Evolutionary conservation across 92 coral and sea anemone genomes (phyloP).

Genomic region (Palythoa grandiflora): DNA sequence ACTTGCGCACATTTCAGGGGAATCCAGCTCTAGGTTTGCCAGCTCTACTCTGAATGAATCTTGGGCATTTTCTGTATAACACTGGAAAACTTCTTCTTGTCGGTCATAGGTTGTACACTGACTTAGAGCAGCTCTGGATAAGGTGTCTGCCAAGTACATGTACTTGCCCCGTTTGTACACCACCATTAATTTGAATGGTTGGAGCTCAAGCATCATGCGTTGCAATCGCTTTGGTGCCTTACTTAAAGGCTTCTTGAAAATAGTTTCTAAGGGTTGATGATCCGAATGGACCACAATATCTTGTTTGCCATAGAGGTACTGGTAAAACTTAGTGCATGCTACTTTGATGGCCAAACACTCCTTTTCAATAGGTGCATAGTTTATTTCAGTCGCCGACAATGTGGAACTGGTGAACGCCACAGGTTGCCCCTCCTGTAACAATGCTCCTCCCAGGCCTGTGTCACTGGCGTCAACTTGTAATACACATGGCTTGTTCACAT

Average conservation of each 20-base stretch:
- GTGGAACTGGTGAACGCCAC: slow-evolving; percentile 36
- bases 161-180: slow-evolving; percentile 45
- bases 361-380: slow-evolving; percentile 50
- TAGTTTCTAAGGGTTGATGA: slow-evolving; percentile 52
- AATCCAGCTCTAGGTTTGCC: slow-evolving; percentile 37
- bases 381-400: slow-evolving; percentile 33
- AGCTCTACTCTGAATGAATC: slow-evolving; percentile 14
- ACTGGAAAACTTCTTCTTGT: background rate
- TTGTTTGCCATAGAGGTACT: slow-evolving; percentile 40
- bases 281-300: slow-evolving; percentile 34
- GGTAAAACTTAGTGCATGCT: slow-evolving; percentile 44
- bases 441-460: slow-evolving; percentile 46
- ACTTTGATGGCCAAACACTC: slow-evolving; percentile 34
- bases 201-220: slow-evolving; percentile 47
- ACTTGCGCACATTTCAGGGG: no score
- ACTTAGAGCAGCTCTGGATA: slow-evolving; percentile 37
- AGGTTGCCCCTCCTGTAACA: slow-evolving; percentile 52
- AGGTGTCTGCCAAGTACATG: slow-evolving; percentile 53
- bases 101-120: slow-evolving; percentile 24
- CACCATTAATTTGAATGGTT: slow-evolving; percentile 31
- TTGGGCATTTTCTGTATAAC: background rate
- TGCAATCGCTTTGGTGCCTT: slow-evolving; percentile 36
- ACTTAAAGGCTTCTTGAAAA: slow-evolving; percentile 35
- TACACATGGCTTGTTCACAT: slow-evolving; percentile 49
- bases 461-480: background rate